These are phyloP conservation scores for Pentalonia nigronervosa DNA, from an alignment of 1,140 invertebrate species.

Conservation along the genomic window DNA sequence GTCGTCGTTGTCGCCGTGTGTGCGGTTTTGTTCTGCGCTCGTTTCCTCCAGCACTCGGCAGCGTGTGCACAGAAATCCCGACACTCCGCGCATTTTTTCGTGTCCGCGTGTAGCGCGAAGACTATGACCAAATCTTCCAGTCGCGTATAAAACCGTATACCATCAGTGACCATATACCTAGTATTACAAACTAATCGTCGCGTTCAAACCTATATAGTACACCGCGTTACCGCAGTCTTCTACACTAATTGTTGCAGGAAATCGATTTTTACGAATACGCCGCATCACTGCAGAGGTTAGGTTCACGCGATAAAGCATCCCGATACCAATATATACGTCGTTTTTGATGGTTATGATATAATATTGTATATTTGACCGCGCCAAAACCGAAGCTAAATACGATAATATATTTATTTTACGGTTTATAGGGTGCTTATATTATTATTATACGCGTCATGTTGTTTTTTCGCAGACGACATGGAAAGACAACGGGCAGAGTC, in stretches of 20 bases:
- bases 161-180: not conserved
- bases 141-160: not conserved
- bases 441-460: not conserved
- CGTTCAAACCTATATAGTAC: not conserved
- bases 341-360: too few relatives aligned
- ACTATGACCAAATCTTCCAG: not conserved
- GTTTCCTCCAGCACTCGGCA: not conserved
- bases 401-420: not conserved
- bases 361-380: too few relatives aligned
- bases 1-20: not conserved
- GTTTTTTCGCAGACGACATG: conserved; percentile 19
- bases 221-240: not conserved
- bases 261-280: not conserved
- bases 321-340: too few relatives aligned
- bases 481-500: conserved; percentile 28
- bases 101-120: not conserved
- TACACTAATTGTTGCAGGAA: not conserved
- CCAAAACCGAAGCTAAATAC: not conserved
- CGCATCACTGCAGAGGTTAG: not conserved
- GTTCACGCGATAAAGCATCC: not conserved
- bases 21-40: conserved; percentile 23
- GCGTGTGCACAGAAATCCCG: not conserved
- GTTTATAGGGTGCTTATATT: not conserved
- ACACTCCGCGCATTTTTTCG: not conserved
- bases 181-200: not conserved